These are phyloP conservation scores for Pituophis catenifer DNA, from an alignment of 2,113 vertebrate genomes.

Conservation along the genomic window DNA sequence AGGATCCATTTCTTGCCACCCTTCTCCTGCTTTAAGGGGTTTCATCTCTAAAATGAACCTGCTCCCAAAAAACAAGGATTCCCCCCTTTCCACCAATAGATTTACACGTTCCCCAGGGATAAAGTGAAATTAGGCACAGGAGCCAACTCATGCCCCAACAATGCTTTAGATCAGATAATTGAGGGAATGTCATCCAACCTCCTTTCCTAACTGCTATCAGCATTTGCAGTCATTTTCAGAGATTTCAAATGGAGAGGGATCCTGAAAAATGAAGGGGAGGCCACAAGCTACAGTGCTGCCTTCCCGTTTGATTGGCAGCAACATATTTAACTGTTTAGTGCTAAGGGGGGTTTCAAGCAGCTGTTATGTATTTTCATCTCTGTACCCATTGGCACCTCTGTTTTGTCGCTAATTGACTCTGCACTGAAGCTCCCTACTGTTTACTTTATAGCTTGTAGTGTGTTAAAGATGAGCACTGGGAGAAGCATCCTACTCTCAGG, in stretches of 20 bases:
- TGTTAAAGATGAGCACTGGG: no score
- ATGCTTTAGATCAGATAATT: background rate
- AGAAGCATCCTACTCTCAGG: background rate
- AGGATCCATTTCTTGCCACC: background rate
- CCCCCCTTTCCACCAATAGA: background rate
- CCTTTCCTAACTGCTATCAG: background rate
- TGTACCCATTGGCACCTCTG: background rate
- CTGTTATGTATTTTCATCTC: background rate
- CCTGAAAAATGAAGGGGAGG: background rate
- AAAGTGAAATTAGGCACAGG: no score
- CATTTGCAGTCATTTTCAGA: background rate
- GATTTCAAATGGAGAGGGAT: background rate
- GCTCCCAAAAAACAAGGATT: no score
- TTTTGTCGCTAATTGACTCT: background rate
- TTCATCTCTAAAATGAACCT: no score
- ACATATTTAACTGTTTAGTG: background rate
- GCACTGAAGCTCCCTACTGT: no score
- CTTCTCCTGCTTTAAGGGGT: no score
- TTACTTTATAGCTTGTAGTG: no score
- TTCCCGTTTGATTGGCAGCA: no score
- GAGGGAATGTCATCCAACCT: background rate
- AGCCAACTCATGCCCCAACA: rapidly evolving
- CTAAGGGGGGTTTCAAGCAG: background rate
- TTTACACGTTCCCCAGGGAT: no score
- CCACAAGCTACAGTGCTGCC: background rate